A percentile compares a stretch with the other conserved stretches of the same genome.
Conservation (phyloP, 2,113 vertebrate species). For the Mus spicilegus region DNA sequence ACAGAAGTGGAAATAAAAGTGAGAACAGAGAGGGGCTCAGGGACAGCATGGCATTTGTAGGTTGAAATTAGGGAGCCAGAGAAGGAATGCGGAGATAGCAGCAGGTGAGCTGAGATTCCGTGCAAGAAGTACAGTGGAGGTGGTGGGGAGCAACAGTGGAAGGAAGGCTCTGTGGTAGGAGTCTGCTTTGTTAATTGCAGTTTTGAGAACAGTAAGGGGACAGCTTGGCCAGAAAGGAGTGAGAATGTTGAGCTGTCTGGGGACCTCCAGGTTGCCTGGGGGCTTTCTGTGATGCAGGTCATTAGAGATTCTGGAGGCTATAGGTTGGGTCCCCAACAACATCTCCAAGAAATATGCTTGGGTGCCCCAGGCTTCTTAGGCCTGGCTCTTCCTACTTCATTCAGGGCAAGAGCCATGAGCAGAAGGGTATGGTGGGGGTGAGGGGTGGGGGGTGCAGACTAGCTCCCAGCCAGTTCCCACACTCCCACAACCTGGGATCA, state of each 20-base stretch:
- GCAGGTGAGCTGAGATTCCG: background rate
- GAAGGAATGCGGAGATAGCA: background rate
- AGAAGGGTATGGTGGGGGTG: background rate
- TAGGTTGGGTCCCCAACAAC: background rate
- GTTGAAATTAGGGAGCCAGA: background rate
- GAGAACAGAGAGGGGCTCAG: background rate
- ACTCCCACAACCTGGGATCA: background rate
- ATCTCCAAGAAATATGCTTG: background rate
- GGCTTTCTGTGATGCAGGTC: background rate
- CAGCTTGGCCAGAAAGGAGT: background rate
- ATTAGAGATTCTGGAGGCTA: background rate
- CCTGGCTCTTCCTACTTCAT: background rate
- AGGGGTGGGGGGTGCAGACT: background rate
- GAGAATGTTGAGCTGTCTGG: background rate
- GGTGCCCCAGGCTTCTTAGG: background rate
- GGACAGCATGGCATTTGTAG: background rate
- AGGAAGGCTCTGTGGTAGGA: background rate
- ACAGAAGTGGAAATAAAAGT: background rate
- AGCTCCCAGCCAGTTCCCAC: background rate
- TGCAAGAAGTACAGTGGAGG: background rate
- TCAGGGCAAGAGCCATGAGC: background rate
- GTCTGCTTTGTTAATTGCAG: rapidly evolving
- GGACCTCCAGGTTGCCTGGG: background rate
- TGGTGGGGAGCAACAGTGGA: background rate
- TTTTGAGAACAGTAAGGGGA: background rate